Evolutionary conservation across 2,113 vertebrate genomes (phyloP).

Genomic region (Heterochromis multidens): DNA sequence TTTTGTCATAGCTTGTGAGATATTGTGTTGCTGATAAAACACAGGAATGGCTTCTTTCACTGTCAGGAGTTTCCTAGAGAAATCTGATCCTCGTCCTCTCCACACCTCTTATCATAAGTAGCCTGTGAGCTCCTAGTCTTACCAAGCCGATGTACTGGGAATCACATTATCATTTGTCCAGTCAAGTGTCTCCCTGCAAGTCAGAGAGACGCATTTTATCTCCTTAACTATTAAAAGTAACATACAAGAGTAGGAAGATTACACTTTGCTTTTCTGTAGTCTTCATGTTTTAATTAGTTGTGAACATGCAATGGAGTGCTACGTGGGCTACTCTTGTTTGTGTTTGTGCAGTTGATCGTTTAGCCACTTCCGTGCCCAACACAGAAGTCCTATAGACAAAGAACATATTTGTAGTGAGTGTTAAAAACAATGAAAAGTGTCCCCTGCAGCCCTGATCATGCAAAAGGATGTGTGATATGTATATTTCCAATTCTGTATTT

Average conservation of each 20-base stretch:
- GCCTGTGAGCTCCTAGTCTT: constrained; percentile 21
- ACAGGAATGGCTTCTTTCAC: constrained; percentile 20
- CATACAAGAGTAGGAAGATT: background rate
- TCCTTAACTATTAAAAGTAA: background rate
- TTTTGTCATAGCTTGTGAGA: background rate
- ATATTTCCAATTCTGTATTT: too few relatives aligned
- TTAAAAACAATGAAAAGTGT: too few relatives aligned
- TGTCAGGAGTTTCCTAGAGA: constrained; percentile 29
- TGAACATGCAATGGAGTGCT: background rate
- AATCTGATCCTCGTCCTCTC: constrained; percentile 51
- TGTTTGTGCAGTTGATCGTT: background rate
- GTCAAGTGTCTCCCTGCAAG: background rate
- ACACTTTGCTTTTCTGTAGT: background rate
- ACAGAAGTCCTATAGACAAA: too few relatives aligned
- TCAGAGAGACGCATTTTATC: constrained; percentile 9
- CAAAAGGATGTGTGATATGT: too few relatives aligned
- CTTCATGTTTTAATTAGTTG: background rate
- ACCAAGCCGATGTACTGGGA: background rate
- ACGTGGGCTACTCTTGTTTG: background rate
- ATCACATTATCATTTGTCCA: constrained; percentile 11
- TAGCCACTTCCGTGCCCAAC: too few relatives aligned
- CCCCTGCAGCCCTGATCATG: too few relatives aligned
- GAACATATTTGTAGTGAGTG: too few relatives aligned
- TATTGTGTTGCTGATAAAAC: constrained; percentile 3
- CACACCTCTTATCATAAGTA: constrained; percentile 67